These are phyloP conservation scores for Zaprionus bogoriensis DNA, from an alignment of 2,888 invertebrate genomes.

Conservation along the genomic window DNA sequence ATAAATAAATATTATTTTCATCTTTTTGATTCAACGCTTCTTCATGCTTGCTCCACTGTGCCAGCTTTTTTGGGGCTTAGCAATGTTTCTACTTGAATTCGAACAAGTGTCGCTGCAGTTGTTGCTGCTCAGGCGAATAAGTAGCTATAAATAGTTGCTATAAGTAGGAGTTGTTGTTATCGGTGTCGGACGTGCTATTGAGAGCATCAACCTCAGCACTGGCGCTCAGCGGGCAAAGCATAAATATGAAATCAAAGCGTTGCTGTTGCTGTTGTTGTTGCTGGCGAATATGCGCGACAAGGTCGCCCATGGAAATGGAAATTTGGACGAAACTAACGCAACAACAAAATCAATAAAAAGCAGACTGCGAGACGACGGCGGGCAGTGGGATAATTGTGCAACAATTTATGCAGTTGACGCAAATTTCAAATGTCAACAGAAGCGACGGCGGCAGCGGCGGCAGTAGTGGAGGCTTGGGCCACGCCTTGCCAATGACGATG, in stretches of 20 bases:
- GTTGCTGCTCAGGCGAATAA: slow-evolving; percentile 23
- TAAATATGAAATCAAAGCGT: too few relatives aligned
- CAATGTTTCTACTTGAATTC: slow-evolving; percentile 1
- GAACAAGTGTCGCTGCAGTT: slow-evolving; percentile 22
- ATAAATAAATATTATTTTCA: not conserved
- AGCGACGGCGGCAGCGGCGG: slow-evolving; percentile 1
- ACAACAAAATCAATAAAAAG: not conserved
- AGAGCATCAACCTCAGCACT: slow-evolving; percentile 37
- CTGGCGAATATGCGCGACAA: slow-evolving; percentile 40
- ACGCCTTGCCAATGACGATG: slow-evolving; percentile 32
- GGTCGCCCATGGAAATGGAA: slow-evolving; percentile 34
- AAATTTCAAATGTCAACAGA: slow-evolving; percentile 50
- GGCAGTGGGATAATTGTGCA: slow-evolving; percentile 41
- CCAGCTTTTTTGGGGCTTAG: not conserved
- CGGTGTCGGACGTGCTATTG: not conserved
- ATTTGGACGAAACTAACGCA: slow-evolving; percentile 12
- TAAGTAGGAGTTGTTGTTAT: slow-evolving; percentile 21
- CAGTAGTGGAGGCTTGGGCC: not conserved
- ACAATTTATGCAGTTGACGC: slow-evolving; percentile 38
- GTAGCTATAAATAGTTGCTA: slow-evolving; percentile 37
- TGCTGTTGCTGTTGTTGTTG: slow-evolving; percentile 4
- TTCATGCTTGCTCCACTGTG: slow-evolving; percentile 24
- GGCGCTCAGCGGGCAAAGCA: too few relatives aligned
- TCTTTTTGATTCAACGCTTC: not conserved
- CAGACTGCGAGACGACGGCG: too few relatives aligned